A percentile compares a stretch with the other conserved stretches of the same genome.
phyloP scores from a whole-genome alignment of 2,888 invertebrate species.

The Drosophila cognata region DNA sequence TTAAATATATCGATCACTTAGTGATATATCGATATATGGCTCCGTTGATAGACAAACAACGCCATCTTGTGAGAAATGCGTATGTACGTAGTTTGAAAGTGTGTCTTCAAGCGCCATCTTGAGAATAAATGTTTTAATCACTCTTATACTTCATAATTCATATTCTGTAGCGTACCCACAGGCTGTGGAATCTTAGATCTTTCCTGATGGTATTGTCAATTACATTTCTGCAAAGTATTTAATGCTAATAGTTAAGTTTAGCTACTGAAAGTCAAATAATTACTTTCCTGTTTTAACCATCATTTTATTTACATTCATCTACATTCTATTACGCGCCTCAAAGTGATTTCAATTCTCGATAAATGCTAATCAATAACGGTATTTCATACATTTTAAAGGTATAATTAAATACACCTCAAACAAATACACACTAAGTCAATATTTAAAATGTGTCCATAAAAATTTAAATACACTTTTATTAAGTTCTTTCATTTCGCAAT shows the following conservation, averaged over 20 bases:
- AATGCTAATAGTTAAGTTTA: not conserved
- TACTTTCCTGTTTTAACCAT: not conserved
- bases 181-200: not conserved
- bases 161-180: not conserved
- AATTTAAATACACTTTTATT: not conserved
- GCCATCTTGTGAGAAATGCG: conserved; percentile 12
- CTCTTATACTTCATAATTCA: not conserved
- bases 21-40: conserved; percentile 8
- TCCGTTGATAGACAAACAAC: not conserved
- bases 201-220: not conserved
- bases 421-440: not conserved
- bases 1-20: conserved; percentile 23
- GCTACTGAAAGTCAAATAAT: not conserved
- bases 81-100: no score
- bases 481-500: not conserved
- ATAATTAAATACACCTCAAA: not conserved
- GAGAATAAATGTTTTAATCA: not conserved
- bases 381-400: not conserved
- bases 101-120: conserved; percentile 2
- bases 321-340: not conserved
- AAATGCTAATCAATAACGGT: not conserved
- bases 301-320: not conserved
- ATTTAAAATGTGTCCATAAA: not conserved
- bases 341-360: not conserved
- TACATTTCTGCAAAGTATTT: not conserved